phyloP scores from a whole-genome alignment of 2,888 invertebrate species.

The Rhaphigaster nebulosa region DNA sequence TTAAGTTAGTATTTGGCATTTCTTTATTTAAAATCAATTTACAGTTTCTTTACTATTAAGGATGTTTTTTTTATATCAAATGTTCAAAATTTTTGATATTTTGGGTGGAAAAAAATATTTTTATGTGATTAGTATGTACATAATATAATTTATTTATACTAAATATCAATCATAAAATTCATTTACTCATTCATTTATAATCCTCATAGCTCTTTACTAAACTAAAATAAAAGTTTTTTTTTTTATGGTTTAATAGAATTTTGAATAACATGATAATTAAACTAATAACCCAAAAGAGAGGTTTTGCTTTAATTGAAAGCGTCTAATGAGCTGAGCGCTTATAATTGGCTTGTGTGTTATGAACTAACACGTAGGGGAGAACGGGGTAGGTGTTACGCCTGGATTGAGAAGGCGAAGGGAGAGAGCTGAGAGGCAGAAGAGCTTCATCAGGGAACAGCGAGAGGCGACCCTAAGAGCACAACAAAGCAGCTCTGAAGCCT shows the following conservation, averaged over 20 bases:
- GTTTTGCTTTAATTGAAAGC: slow-evolving; percentile 1
- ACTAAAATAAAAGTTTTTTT: slow-evolving; percentile 32
- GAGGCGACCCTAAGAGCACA: slow-evolving; percentile 57
- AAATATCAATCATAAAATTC: background rate
- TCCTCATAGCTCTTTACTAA: background rate
- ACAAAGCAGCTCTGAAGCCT: slow-evolving; percentile 43
- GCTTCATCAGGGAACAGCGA: slow-evolving; percentile 83
- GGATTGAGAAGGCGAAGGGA: slow-evolving; percentile 81
- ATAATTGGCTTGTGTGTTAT: slow-evolving; percentile 53
- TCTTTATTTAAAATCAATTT: no score
- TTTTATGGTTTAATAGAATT: slow-evolving; percentile 16
- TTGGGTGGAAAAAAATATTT: background rate
- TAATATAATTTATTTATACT: background rate
- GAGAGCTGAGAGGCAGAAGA: slow-evolving; percentile 86
- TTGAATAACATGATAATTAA: background rate
- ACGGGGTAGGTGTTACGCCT: slow-evolving; percentile 83
- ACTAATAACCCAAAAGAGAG: background rate
- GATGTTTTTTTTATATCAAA: background rate
- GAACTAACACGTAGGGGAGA: slow-evolving; percentile 53
- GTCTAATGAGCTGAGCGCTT: slow-evolving; percentile 57
- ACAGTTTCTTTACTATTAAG: no score
- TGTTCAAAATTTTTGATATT: background rate
- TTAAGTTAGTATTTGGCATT: no score
- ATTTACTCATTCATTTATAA: background rate
- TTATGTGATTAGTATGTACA: background rate